phyloP scores from a whole-genome alignment of 2,888 invertebrate genomes.

The Heterodera filipjevi region DNA sequence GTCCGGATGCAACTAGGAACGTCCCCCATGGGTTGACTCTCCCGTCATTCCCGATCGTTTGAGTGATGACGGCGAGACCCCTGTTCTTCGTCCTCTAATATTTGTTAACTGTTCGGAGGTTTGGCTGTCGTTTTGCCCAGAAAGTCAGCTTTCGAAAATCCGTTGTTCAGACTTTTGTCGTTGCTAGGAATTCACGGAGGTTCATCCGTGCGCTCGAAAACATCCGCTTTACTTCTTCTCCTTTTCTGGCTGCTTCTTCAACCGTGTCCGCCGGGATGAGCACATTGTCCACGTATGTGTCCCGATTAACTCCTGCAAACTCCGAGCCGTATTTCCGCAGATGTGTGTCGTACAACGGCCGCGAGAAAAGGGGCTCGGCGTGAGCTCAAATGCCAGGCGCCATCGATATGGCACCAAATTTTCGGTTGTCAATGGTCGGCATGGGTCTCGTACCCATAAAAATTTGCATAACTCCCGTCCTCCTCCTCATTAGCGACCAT shows the following conservation, averaged over 20 bases:
- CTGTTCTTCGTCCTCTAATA: too few relatives aligned
- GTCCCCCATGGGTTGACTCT: too few relatives aligned
- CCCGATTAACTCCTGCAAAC: constrained; percentile 30
- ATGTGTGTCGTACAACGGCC: neutral
- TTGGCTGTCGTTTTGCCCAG: constrained; percentile 3
- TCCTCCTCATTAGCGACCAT: constrained; percentile 26
- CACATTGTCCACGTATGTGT: constrained; percentile 46
- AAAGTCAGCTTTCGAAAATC: constrained; percentile 17
- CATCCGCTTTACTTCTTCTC: constrained; percentile 34
- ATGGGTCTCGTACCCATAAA: constrained; percentile 37
- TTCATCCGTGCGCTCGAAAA: constrained; percentile 39
- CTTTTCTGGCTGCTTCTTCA: constrained; percentile 30
- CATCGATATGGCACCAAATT: constrained; percentile 37
- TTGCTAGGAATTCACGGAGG: constrained; percentile 40
- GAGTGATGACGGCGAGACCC: too few relatives aligned
- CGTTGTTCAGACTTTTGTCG: neutral
- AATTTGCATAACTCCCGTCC: constrained; percentile 41
- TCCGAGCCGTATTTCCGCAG: constrained; percentile 18
- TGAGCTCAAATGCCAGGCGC: constrained; percentile 41
- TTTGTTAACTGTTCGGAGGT: too few relatives aligned
- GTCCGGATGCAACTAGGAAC: too few relatives aligned
- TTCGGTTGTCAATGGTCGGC: neutral
- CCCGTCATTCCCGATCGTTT: too few relatives aligned
- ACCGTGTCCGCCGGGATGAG: constrained; percentile 21
- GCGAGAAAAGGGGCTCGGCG: constrained; percentile 33